Base-by-base conservation (phyloP, 1,140 invertebrate genomes). In the Uloborus diversus region DNA sequence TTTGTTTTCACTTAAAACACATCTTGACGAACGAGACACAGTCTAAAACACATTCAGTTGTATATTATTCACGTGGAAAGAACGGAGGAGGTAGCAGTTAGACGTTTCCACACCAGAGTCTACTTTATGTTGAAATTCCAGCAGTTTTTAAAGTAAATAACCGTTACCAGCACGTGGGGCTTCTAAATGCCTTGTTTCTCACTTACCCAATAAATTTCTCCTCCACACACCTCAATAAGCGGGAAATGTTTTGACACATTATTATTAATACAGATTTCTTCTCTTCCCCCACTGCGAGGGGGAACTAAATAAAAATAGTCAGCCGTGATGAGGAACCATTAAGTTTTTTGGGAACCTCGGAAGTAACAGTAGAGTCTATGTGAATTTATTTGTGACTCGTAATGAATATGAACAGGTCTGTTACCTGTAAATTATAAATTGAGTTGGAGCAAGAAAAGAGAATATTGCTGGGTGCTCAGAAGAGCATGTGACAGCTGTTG, bases 1-100 rank as follows among this genome's bases (percentile, higher is more conserved):
- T 47, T 71, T 71, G 68, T 71, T 71, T 71, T 71, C 47, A 59
- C 68, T 71, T 71, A 11, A 57, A 71, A 71, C 68, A 71, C 53
- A 20, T 25, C 33, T n/a, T 59, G 53, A 59, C 17, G 53, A 59
- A 59, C 33, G 68, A 53, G 20, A 17, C 27, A 59, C 68, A 71
- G 28, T 57, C 32, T 56, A 69, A 69, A 69, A 69, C 66, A 69
- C 66, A 69, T 71, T 59, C 53, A 71, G 23, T 35, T 27, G 33
- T 33, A 59, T 59, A 71, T 71, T 59, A 71, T 42, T 71, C 68
- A 59, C 68, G 32, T 71, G 66, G 49, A 27, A n/a, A 56, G 33
- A 32, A 69, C n/a, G n/a, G 20, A 42, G 37, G 17, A 17, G 37
- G 37, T 17, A 13, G 37, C 9, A 9, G 9, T 9, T 42, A 42